Conservation (phyloP, 2,797 vertebrate genomes). For the Sciaenops ocellatus region DNA sequence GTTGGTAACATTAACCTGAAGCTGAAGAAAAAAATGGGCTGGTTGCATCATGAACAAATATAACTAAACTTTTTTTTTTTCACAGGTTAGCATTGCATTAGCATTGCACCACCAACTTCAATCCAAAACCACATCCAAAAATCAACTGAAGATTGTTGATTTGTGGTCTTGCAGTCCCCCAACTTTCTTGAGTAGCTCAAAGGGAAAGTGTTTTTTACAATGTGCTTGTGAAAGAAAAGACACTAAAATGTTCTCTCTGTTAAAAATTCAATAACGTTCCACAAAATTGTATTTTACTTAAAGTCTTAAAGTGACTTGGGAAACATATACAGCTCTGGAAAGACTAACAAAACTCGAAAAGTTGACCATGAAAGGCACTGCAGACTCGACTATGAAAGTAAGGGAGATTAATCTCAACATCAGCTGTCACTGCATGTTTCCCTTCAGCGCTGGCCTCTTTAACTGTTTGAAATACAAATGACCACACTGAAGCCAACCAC, state of each 20-base stretch:
- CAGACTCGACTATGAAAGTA: slow-evolving; percentile 6
- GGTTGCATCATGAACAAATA: background rate
- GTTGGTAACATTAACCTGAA: no score
- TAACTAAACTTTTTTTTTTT: background rate
- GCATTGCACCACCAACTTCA: background rate
- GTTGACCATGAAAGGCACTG: background rate
- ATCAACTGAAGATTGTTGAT: background rate
- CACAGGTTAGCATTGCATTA: slow-evolving; percentile 1
- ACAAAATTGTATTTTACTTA: background rate
- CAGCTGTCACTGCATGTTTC: slow-evolving; percentile 63
- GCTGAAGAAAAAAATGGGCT: background rate
- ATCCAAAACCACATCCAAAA: background rate
- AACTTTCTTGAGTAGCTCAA: background rate
- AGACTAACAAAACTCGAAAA: slow-evolving; percentile 14
- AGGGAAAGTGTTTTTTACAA: background rate
- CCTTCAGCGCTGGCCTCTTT: slow-evolving; percentile 50
- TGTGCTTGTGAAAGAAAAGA: slow-evolving; percentile 2
- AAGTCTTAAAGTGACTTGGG: slow-evolving; percentile 7
- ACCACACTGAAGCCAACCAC: slow-evolving; percentile 74
- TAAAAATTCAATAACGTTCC: background rate
- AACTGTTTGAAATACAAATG: slow-evolving; percentile 75
- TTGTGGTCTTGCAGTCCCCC: background rate
- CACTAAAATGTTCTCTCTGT: background rate
- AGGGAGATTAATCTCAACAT: slow-evolving; percentile 45
- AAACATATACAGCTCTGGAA: slow-evolving; percentile 28